These are phyloP conservation scores for Pogonophryne albipinna DNA, from an alignment of 2,797 vertebrate species.

Conservation along the genomic window DNA sequence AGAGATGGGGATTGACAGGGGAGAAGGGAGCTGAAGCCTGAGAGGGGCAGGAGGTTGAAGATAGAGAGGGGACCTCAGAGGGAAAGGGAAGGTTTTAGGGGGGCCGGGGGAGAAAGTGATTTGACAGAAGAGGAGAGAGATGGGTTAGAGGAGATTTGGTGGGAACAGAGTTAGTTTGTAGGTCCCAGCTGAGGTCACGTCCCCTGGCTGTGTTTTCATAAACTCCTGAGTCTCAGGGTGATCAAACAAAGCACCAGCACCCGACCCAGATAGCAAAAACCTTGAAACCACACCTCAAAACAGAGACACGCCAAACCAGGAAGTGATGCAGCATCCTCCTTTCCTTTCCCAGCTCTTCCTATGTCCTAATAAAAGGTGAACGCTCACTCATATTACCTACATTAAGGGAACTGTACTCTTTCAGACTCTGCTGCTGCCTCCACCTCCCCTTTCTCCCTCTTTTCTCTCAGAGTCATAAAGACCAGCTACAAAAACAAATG, in stretches of 20 bases:
- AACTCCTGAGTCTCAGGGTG: conserved; percentile 67
- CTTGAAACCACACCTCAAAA: conserved; percentile 25
- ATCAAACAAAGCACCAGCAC: conserved; percentile 69
- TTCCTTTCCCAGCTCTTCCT: conserved; percentile 14
- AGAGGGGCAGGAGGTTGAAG: not conserved
- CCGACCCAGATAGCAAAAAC: conserved; percentile 48
- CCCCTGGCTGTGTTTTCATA: conserved; percentile 75
- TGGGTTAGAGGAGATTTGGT: conserved; percentile 54
- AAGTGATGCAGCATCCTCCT: conserved; percentile 37
- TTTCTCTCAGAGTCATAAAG: conserved; percentile 65
- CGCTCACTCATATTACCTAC: conserved; percentile 11
- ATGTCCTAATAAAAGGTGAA: conserved; percentile 21
- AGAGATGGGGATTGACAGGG: not conserved
- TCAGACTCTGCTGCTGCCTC: conserved; percentile 15
- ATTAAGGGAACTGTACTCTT: conserved; percentile 19
- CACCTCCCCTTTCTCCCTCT: conserved; percentile 23
- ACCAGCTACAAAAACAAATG: conserved; percentile 83
- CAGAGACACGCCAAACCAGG: conserved; percentile 27
- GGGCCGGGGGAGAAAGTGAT: conserved; percentile 40
- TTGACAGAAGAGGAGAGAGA: conserved; percentile 37
- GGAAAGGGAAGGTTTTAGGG: conserved; percentile 23
- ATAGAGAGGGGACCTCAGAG: not conserved
- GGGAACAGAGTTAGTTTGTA: conserved; percentile 66
- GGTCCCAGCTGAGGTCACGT: conserved; percentile 79
- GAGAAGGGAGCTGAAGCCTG: not conserved